Evolutionary conservation across 2,113 vertebrate genomes (phyloP).

Genomic region (Engystomops pustulosus): DNA sequence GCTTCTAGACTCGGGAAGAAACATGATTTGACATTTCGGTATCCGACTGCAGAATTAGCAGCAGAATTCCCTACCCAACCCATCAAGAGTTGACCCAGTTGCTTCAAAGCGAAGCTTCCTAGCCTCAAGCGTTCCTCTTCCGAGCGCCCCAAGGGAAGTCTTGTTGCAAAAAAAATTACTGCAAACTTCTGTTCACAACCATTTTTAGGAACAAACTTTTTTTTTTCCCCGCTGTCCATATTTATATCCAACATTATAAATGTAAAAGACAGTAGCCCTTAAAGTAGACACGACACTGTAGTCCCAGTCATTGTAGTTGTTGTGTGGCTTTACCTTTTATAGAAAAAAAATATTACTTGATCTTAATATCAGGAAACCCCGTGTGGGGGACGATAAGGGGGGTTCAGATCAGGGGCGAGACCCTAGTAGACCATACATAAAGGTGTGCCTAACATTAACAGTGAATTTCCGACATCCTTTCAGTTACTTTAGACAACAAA

Average conservation of each 20-base stretch:
- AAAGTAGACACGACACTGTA: not conserved
- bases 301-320: not conserved
- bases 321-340: not conserved
- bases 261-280: not conserved
- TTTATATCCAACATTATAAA: conserved; percentile 10
- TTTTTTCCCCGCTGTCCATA: conserved; percentile 20
- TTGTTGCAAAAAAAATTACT: conserved; percentile 46
- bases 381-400: too few relatives aligned
- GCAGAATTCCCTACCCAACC: conserved; percentile 32
- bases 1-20: conserved; percentile 37
- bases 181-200: conserved; percentile 38
- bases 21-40: conserved; percentile 49
- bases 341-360: not conserved
- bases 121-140: conserved; percentile 47
- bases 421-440: too few relatives aligned
- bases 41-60: conserved; percentile 48
- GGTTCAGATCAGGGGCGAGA: too few relatives aligned
- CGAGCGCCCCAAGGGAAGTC: conserved; percentile 41
- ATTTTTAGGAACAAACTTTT: conserved; percentile 28
- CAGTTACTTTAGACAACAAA: too few relatives aligned
- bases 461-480: too few relatives aligned
- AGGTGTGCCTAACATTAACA: too few relatives aligned
- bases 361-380: too few relatives aligned
- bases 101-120: conserved; percentile 54
- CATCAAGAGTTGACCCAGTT: conserved; percentile 53